Evolutionary conservation across 2,888 invertebrate genomes (phyloP).

Genomic region (Leptinotarsa haldemani): DNA sequence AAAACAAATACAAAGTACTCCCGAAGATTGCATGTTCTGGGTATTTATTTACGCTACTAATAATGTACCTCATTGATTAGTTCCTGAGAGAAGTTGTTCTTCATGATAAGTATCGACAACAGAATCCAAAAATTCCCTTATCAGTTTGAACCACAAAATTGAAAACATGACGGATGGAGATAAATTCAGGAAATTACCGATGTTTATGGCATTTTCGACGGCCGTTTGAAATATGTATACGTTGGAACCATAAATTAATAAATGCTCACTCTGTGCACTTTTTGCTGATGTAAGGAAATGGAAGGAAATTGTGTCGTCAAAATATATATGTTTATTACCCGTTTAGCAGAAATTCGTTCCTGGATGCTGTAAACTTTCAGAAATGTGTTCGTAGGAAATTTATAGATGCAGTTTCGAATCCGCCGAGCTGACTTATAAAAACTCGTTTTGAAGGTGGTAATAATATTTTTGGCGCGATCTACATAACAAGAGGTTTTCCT

Average conservation of each 20-base stretch:
- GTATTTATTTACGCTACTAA: no score
- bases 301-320: constrained; percentile 15
- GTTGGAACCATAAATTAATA: constrained; percentile 9
- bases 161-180: constrained; percentile 20
- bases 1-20: no score
- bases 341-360: background rate
- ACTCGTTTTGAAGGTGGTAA: background rate
- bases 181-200: constrained; percentile 9
- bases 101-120: background rate
- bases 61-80: no score
- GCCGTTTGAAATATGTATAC: background rate
- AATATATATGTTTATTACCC: constrained; percentile 17
- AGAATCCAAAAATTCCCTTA: background rate
- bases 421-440: background rate
- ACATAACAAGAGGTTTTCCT: no score
- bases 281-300: constrained; percentile 18
- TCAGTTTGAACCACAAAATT: constrained; percentile 9
- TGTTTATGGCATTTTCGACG: constrained; percentile 12
- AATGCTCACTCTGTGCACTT: constrained; percentile 5
- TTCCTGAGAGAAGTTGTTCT: background rate
- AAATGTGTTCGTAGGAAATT: background rate
- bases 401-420: constrained; percentile 11
- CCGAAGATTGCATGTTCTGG: no score
- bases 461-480: background rate
- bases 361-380: background rate